phyloP scores from a whole-genome alignment of 2,888 invertebrate genomes.

The Pherbina coryleti region DNA sequence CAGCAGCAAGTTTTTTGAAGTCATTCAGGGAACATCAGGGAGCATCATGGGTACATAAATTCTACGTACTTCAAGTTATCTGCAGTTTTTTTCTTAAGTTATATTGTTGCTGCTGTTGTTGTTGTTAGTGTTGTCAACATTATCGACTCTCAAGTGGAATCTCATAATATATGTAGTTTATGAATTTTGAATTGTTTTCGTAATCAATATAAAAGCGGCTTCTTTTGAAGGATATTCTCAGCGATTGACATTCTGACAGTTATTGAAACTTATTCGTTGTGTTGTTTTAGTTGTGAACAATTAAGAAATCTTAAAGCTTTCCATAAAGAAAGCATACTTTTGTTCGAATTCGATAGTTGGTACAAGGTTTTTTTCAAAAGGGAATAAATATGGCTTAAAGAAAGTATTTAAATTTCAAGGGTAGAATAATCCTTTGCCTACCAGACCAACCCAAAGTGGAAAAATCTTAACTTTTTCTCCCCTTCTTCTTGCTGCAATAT shows the following conservation, averaged over 20 bases:
- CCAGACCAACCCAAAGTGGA: no score
- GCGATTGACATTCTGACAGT: constrained; percentile 29
- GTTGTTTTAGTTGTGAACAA: background rate
- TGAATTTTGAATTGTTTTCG: constrained; percentile 54
- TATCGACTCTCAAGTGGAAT: constrained; percentile 37
- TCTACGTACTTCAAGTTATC: constrained; percentile 36
- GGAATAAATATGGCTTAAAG: no score
- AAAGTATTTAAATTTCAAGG: no score
- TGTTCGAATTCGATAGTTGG: no score
- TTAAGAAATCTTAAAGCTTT: background rate
- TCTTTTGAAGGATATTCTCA: constrained; percentile 21
- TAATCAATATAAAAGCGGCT: constrained; percentile 29
- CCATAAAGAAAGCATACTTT: background rate
- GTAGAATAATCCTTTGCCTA: no score
- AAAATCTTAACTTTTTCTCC: no score
- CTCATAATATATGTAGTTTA: constrained; percentile 63
- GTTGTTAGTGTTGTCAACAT: constrained; percentile 19
- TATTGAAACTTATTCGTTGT: constrained; percentile 24
- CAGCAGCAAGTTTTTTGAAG: no score
- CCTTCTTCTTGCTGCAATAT: no score
- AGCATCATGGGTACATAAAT: constrained; percentile 25
- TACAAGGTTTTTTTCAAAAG: no score
- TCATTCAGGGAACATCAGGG: background rate
- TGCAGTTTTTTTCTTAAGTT: background rate
- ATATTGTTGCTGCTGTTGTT: background rate